Evolutionary conservation across 2,113 vertebrate species (phyloP), one percentile per base, ranked within the genome.

Genomic region (Condylura cristata): DNA sequence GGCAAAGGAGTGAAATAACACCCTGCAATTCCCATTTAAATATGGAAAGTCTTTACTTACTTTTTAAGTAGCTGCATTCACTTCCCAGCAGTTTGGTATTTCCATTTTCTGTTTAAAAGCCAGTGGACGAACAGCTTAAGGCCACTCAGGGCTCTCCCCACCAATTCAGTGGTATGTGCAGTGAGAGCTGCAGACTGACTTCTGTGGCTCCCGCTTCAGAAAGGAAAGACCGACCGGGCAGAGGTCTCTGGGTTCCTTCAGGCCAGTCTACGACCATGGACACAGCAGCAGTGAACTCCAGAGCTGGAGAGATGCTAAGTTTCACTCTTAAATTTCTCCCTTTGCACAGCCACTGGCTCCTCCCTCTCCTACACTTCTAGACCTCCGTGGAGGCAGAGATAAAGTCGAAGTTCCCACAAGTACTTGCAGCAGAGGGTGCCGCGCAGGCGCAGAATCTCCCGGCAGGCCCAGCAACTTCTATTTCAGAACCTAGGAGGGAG

Each of bases 11-110:
- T 53, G 26, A 84, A 89, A 75, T 75, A 70, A 24, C 90, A 90
- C 53, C 4, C 20, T 87, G 12, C 56, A 28, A 76, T 68, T 10
- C 17, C 68, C 18, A 61, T 71, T 90, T 76, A 46, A 86, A 75
- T 68, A 32, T 61, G 16, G 30, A n/a, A 61, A 90, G 39, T 74
- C 51, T 71, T 86, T 72, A 87, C 63, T 86, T 78, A 85, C n/a
- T 70, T 71, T 72, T 70, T 39, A 2, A 63, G 63, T 53, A 72
- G 37, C 41, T 44, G 66, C 58, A 26, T 51, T 71, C 58, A 26
- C 41, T 71, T 80, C 53, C 22, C 4, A 4, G 60, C 51, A 80
- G 24, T 34, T 71, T 66, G 30, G 10, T 63, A 53, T 63, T 76
- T 80, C 75, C 16, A 1, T 80, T 41, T 75, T 80, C 63, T 72